A percentile compares a stretch with the other conserved stretches of the same genome.
These are phyloP conservation scores for Diplodus puntazzo DNA, from an alignment of 2,797 vertebrate genomes.

Conservation along the genomic window DNA sequence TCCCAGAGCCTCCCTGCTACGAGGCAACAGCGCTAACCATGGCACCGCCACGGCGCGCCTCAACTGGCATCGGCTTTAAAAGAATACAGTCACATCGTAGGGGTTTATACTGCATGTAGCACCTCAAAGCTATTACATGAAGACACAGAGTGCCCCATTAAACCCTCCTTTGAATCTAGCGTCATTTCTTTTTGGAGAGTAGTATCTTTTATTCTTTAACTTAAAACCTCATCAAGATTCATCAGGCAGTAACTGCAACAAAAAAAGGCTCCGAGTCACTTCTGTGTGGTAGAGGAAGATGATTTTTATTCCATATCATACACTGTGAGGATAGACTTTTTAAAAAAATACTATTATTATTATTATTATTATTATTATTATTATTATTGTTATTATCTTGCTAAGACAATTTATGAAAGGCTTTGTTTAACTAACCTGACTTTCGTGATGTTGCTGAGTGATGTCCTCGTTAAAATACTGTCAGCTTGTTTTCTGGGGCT, in stretches of 20 bases:
- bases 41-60: background rate
- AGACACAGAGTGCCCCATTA: constrained; percentile 6
- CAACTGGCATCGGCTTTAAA: background rate
- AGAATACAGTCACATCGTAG: background rate
- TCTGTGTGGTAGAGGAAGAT: background rate
- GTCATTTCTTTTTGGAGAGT: constrained; percentile 14
- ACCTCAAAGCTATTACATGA: background rate
- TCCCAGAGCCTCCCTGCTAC: no score
- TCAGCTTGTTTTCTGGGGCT: background rate
- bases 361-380: no score
- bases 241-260: background rate
- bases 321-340: background rate
- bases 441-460: background rate
- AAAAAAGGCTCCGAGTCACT: background rate
- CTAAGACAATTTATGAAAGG: background rate
- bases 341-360: no score
- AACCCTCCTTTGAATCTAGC: constrained; percentile 3
- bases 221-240: constrained; percentile 5
- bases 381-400: background rate
- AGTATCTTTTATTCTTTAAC: background rate
- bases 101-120: background rate
- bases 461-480: background rate
- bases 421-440: background rate
- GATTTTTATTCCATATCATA: background rate
- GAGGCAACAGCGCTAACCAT: no score